Conservation (phyloP, 2,113 vertebrate species). For the Probosciger aterrimus region DNA sequence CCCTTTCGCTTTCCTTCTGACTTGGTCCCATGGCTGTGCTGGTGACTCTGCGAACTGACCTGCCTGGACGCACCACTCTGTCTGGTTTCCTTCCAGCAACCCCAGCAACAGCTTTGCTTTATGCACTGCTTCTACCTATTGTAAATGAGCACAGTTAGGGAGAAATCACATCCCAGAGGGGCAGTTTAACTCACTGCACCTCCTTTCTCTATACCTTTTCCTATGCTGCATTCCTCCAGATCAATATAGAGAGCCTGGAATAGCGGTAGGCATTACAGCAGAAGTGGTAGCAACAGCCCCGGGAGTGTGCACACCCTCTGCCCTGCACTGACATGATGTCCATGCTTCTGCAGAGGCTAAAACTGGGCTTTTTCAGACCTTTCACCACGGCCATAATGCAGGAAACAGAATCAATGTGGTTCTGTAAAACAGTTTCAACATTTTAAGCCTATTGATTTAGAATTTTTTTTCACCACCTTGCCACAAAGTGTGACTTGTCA, state of each 20-base stretch:
- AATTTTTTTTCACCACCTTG: background rate
- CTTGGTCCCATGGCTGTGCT: background rate
- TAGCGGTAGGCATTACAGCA: background rate
- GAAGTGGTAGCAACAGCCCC: background rate
- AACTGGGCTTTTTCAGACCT: background rate
- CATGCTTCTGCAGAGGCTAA: background rate
- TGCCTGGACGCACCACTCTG: rapidly evolving
- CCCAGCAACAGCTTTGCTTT: background rate
- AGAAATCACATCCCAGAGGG: background rate
- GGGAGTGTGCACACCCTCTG: background rate
- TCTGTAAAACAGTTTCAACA: background rate
- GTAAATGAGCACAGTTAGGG: background rate
- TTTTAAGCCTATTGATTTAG: background rate
- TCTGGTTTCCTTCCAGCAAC: background rate
- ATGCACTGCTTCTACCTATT: background rate
- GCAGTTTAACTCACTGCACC: background rate
- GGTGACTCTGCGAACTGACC: rapidly evolving
- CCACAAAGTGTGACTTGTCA: background rate
- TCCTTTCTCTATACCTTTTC: background rate
- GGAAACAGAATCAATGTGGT: background rate
- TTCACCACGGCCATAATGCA: background rate
- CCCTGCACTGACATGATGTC: rapidly evolving
- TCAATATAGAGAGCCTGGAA: rapidly evolving
- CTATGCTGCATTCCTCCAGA: rapidly evolving
- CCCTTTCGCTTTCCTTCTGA: background rate